These are phyloP conservation scores for Ariopsis seemanni DNA, from an alignment of 2,113 vertebrate genomes.

Conservation along the genomic window DNA sequence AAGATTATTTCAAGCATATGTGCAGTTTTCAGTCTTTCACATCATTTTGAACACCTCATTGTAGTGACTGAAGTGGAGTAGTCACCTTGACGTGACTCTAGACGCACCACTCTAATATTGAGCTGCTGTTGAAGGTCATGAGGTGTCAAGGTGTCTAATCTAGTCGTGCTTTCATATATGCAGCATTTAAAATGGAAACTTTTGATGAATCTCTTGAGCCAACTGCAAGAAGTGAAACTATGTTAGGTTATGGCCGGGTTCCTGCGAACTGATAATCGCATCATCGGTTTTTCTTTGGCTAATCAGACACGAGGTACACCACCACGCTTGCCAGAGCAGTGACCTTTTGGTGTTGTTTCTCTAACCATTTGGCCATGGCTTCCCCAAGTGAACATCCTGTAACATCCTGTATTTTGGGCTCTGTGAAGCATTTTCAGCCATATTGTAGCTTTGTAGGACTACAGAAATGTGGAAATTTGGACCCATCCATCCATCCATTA, in stretches of 20 bases:
- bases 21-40: background rate
- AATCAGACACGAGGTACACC: too few relatives aligned
- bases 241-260: too few relatives aligned
- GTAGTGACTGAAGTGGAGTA: background rate
- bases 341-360: too few relatives aligned
- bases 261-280: too few relatives aligned
- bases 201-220: background rate
- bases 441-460: background rate
- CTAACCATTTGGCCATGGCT: too few relatives aligned
- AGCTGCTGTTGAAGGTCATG: background rate
- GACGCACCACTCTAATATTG: background rate
- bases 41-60: background rate
- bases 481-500: too few relatives aligned
- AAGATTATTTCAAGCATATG: background rate
- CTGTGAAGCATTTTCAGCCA: background rate
- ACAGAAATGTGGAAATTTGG: background rate
- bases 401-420: background rate
- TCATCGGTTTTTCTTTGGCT: too few relatives aligned
- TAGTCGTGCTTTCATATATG: background rate
- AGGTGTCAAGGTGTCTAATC: constrained; percentile 12
- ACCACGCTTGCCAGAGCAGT: too few relatives aligned
- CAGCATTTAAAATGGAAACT: background rate
- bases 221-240: background rate
- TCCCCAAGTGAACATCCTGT: too few relatives aligned
- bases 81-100: background rate